These are phyloP conservation scores for Griposia aprilina DNA, from an alignment of 2,888 invertebrate species.

Conservation along the genomic window DNA sequence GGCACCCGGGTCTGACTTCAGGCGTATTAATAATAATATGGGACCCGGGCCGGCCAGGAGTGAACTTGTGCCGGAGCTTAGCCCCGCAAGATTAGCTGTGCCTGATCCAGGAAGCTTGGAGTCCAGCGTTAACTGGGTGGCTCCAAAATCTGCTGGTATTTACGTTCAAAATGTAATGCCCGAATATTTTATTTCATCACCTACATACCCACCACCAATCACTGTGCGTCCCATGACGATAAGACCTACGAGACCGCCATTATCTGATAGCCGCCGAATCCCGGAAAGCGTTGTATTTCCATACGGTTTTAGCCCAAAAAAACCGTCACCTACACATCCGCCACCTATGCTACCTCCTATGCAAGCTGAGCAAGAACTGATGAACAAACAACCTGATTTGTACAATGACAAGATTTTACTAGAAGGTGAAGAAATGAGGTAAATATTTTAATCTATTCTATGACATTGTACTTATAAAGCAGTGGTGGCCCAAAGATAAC, in stretches of 20 bases:
- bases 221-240: conserved; percentile 12
- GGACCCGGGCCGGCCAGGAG: background rate
- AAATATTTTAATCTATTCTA: background rate
- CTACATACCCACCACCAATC: conserved; percentile 59
- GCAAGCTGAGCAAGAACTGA: background rate
- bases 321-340: background rate
- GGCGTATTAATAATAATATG: background rate
- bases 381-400: conserved; percentile 21
- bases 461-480: background rate
- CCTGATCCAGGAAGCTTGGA: conserved; percentile 25
- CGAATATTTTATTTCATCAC: conserved; percentile 15
- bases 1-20: background rate
- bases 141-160: conserved; percentile 26
- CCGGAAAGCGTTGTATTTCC: background rate
- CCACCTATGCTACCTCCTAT: background rate
- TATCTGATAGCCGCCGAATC: rapidly evolving
- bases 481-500: too few relatives aligned
- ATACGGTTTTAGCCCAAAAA: background rate
- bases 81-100: conserved; percentile 57
- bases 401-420: conserved; percentile 35
- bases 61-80: background rate
- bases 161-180: background rate
- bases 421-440: conserved; percentile 40
- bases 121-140: conserved; percentile 38
- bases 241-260: background rate